Evolutionary conservation across 2,888 invertebrate genomes (phyloP), one percentile per base, ranked within the genome.

Genomic region (Volucella inanis): DNA sequence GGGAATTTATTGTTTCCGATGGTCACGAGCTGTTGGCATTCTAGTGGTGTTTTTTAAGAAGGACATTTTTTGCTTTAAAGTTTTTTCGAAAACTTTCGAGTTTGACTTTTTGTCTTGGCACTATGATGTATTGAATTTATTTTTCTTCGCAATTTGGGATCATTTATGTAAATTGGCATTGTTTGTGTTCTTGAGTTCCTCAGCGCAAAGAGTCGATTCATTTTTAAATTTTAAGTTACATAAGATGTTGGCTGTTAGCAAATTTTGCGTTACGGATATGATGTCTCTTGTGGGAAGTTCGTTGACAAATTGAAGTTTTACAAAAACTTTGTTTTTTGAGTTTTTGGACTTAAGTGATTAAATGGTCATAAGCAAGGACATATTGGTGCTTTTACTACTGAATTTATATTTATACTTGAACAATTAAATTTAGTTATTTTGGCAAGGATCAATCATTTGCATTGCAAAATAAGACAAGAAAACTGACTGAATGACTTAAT

Each of bases 1-100:
- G 71, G 75, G 75, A 79, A 84, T 84, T 84, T 84, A 84, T 84
- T 84, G 70, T 74, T 83, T 83, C 78, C 83, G 78, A 74, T 67
- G 65, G 77, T 78, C 74, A 72, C 74, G 74, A 57, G 74, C 74
- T 74, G 72, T 78, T 78, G 78, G 79, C 50, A 57, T 47, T 82
- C 47, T 82, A 67, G 82, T 67, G 57, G 57, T 81, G 62, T 81
- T 59, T 67, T 64, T 18, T 49, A 22, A 22, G 2, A 22, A 22
- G 2, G 18, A 2, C 12, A 57, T 50, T 77, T 75, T 76, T 47
- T 59, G 70, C 41, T 65, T 50, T 78, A 67, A 49, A 75, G 70
- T 79, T 68, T 76, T 83, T 61, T 31, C 57, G 31, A 31, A 75
- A 74, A 84, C 75, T 84, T 75, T 70, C 54, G 70, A 65, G 61